Evolutionary conservation across 2,888 invertebrate genomes (phyloP), one percentile per base, ranked within the genome.

Genomic region (Phasia obesa): DNA sequence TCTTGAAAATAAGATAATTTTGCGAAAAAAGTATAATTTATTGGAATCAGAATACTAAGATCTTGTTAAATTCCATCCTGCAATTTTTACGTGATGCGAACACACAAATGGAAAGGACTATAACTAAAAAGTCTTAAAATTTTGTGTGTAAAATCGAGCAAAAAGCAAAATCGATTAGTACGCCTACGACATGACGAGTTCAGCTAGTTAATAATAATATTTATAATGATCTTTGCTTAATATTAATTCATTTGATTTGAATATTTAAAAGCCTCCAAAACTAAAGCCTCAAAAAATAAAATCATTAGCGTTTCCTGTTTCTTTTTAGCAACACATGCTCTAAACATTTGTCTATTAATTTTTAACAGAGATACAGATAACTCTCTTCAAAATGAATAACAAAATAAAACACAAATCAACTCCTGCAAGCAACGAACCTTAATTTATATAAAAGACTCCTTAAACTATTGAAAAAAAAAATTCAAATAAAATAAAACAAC

Each of bases 231-330:
- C 27, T 5, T 27, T 5, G 27, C 6, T 27, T 5, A 27, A 27
- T 27, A 6, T 17, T 31, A 2, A 59, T 64, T 31, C 27, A 64
- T 47, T 47, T 44, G 31, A 67, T 19, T 65, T 42, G 11, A 49
- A 42, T 38, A 9, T 17, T 53, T 11, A 2, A 38, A 38, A 67
- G 11, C 15, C 53, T 38, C 7, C 23, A 35, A 49, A 71, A 35
- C 13, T 49, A 9, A 27, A n/a, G 4, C 15, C 51, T 25, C 0
- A 13, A 65, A n/a, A 64, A 44, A 42, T 23, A n/a, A 53, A 70
- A 47, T 73, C 31, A 38, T 81, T 81, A 75, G 27, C 23, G 42
- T 55, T 79, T 83, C 75, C 83, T 57, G 78, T 78, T 38, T 60
- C n/a, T 49, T n/a, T 25, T 23, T n/a, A 55, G 25, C 60, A 51